Evolutionary conservation across 2,797 vertebrate species (phyloP), one percentile per base, ranked within the genome.

Genomic region (Gymnothorax javanicus): DNA sequence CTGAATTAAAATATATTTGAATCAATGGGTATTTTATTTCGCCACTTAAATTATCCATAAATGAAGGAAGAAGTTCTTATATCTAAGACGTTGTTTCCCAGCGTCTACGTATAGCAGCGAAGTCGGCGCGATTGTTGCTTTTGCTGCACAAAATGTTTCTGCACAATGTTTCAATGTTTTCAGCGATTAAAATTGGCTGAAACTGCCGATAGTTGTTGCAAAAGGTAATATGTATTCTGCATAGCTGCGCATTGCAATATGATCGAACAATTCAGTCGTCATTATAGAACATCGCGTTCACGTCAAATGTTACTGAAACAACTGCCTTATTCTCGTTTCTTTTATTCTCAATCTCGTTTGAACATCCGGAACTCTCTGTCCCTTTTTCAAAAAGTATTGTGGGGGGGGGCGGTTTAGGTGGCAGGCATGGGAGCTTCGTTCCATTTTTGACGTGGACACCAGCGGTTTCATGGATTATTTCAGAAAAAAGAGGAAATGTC

Each of bases 321-420:
- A 83, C 82, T 83, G 82, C 82, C 13, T 82, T 60, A 12, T n/a
- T 27, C 56, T 83, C 56, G 27, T 56, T 27, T 82, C 56, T 83
- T 83, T 83, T 59, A 56, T 58, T 54, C 17, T 12, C 62, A 3
- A 52, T 52, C 43, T 52, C 59, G 59, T 84, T 67, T 69, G 52
- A 84, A 84, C 83, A 67, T 67, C 59, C 33, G 59, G 83, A 69
- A 67, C 83, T 64, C 83, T 52, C 43, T 67, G 83, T 84, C 23
- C 59, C 83, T 69, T 69, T 84, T 84, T 43, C n/a, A 58, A 82
- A 82, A 58, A 56, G 23, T 84, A 20, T 6, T 82, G 54, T 27
- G 23, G 11, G 58, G 27, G 60, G 4, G 7, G 43, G 33, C 12
- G 60, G 7, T 27, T 58, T 25, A 27, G 57, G 15, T 58, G n/a